Percentiles rank a stretch among this genome's conserved stretches.
These are phyloP conservation scores for Dendronephthya gigantea DNA, from an alignment of 64 coral and sea anemone genomes.

Conservation along the genomic window DNA sequence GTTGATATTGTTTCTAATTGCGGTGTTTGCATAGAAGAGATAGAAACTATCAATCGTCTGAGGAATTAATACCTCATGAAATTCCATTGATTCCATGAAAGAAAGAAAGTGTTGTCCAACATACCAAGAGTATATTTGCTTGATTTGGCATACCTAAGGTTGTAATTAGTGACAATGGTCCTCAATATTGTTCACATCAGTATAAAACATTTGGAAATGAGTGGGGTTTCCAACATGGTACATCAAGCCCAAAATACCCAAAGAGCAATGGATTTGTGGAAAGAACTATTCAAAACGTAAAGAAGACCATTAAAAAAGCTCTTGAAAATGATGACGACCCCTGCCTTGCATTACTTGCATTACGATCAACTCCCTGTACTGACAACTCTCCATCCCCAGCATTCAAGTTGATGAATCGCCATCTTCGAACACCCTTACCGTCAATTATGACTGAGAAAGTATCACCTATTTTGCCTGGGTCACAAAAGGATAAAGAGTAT, in stretches of 20 bases:
- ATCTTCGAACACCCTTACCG: background rate
- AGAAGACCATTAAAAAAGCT: background rate
- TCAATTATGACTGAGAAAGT: background rate
- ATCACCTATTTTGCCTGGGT: background rate
- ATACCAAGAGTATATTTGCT: constrained; percentile 25
- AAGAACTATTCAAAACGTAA: background rate
- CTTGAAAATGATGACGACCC: background rate
- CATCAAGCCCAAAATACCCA: constrained; percentile 8
- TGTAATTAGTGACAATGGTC: constrained; percentile 12
- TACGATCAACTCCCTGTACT: background rate
- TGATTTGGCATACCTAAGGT: constrained; percentile 27
- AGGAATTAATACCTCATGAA: constrained; percentile 15
- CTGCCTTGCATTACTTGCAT: background rate
- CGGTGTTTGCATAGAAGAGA: background rate
- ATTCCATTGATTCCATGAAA: constrained; percentile 24
- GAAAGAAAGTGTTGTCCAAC: background rate
- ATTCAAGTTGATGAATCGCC: background rate
- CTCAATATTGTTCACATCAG: background rate
- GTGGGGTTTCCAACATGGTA: constrained; percentile 4
- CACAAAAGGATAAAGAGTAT: background rate
- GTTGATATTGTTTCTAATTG: background rate
- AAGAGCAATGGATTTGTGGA: constrained; percentile 9
- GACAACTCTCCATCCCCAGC: background rate
- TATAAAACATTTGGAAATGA: background rate
- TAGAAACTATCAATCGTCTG: constrained; percentile 7